Evolutionary conservation across 1,140 invertebrate species (phyloP).

Genomic region (Caerostris extrusa): DNA sequence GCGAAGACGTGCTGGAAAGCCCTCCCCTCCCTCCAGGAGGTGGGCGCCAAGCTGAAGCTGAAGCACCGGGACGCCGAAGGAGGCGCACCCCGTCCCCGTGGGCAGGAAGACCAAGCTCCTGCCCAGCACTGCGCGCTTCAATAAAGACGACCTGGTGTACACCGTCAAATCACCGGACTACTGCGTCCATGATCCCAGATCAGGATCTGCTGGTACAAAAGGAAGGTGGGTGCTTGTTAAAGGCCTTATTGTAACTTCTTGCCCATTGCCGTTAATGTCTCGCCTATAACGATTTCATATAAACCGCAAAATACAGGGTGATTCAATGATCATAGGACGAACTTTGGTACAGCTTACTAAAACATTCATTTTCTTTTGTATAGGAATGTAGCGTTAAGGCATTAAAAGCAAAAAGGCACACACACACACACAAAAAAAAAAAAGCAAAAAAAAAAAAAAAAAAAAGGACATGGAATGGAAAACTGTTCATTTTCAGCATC

Average conservation of each 20-base stretch:
- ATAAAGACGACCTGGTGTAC: conserved; percentile 82
- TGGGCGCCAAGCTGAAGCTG: conserved; percentile 80
- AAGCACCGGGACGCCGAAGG: conserved; percentile 79
- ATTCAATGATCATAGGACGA: not conserved
- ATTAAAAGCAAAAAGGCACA: too few relatives aligned
- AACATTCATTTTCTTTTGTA: not conserved
- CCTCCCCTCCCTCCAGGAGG: conserved; percentile 81
- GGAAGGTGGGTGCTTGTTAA: conserved; percentile 83
- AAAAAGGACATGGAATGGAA: not conserved
- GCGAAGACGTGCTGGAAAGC: conserved; percentile 94
- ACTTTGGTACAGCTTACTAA: not conserved
- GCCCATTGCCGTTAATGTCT: too few relatives aligned
- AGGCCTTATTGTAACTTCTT: too few relatives aligned
- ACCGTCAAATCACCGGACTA: conserved; percentile 84
- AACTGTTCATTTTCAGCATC: not conserved
- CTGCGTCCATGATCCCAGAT: conserved; percentile 82
- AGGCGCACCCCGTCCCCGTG: conserved; percentile 64
- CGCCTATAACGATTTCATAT: too few relatives aligned
- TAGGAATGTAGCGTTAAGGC: not conserved
- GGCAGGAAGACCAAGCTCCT: conserved; percentile 77
- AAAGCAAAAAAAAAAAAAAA: not conserved
- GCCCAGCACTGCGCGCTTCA: conserved; percentile 78
- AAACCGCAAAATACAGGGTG: not conserved
- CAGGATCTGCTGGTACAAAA: conserved; percentile 85
- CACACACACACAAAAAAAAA: not conserved